Evolutionary conservation across 1,140 invertebrate genomes (phyloP).

Genomic region (Anoplophora glabripennis): DNA sequence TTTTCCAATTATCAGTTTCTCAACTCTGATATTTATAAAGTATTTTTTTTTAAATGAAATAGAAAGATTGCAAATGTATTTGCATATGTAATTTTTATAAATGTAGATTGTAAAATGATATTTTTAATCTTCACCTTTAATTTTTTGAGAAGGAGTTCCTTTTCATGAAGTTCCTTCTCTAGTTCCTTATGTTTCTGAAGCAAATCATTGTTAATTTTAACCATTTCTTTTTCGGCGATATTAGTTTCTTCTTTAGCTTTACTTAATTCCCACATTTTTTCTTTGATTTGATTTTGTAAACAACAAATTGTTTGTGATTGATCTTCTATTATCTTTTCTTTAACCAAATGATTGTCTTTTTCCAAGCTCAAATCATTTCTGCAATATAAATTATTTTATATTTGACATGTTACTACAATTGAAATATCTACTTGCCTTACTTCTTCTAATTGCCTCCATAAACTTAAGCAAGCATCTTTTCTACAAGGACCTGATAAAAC

Average conservation of each 20-base stretch:
- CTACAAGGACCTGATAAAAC: conserved; percentile 18
- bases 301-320: conserved; percentile 32
- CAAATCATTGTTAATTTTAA: conserved; percentile 22
- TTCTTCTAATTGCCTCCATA: conserved; percentile 20
- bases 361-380: conserved; percentile 30
- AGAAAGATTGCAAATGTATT: too few relatives aligned
- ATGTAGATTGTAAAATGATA: too few relatives aligned
- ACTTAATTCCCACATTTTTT: conserved; percentile 22
- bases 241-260: conserved; percentile 18
- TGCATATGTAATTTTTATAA: too few relatives aligned
- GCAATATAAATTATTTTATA: conserved; percentile 8
- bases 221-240: conserved; percentile 20
- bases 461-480: conserved; percentile 19
- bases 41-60: too few relatives aligned
- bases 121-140: conserved; percentile 29
- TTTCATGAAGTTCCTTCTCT: conserved; percentile 24
- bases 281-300: conserved; percentile 27
- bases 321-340: conserved; percentile 40
- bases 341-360: conserved; percentile 29
- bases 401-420: background rate
- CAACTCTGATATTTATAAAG: too few relatives aligned
- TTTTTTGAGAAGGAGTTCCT: conserved; percentile 24
- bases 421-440: conserved; percentile 5
- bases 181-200: conserved; percentile 24
- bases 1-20: too few relatives aligned